Conservation (phyloP, 2,888 invertebrate species). For the Lypha dubia region DNA sequence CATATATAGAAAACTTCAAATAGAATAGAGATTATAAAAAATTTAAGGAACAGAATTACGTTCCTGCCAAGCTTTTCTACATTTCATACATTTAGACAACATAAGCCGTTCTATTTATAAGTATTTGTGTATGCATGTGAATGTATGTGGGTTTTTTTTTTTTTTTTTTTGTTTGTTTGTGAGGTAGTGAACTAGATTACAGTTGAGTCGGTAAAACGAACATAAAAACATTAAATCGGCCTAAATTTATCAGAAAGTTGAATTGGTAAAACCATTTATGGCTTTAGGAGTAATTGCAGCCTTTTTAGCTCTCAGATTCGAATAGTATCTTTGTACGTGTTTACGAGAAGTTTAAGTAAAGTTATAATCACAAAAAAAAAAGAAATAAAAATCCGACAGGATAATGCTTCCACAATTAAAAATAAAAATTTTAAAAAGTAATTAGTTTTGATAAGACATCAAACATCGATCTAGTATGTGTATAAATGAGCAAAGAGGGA, state of each 20-base stretch:
- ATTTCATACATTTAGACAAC: conserved; percentile 3
- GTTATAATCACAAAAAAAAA: too few species aligned
- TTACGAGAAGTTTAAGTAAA: too few species aligned
- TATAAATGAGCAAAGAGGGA: too few species aligned
- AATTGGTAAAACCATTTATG: neutral
- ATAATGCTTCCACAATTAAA: too few species aligned
- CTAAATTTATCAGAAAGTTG: conserved; percentile 1
- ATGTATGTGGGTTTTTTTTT: neutral
- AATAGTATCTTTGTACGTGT: too few species aligned
- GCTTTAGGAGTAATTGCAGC: neutral
- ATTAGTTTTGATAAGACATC: too few species aligned
- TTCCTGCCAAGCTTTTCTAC: conserved; percentile 34
- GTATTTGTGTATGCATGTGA: neutral
- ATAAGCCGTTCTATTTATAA: neutral
- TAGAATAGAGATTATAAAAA: conserved; percentile 21
- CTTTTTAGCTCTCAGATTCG: too few species aligned
- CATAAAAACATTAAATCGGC: conserved; percentile 31
- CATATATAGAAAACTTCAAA: conserved; percentile 36
- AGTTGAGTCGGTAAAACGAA: conserved; percentile 27
- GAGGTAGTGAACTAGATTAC: conserved; percentile 2
- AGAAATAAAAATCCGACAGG: too few species aligned
- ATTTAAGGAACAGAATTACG: neutral
- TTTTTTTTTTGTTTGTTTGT: neutral
- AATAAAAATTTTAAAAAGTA: too few species aligned
- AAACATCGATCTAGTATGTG: too few species aligned